Evolutionary conservation across 1,140 invertebrate genomes (phyloP), one percentile per base, ranked within the genome.

Genomic region (Bombus confusus): DNA sequence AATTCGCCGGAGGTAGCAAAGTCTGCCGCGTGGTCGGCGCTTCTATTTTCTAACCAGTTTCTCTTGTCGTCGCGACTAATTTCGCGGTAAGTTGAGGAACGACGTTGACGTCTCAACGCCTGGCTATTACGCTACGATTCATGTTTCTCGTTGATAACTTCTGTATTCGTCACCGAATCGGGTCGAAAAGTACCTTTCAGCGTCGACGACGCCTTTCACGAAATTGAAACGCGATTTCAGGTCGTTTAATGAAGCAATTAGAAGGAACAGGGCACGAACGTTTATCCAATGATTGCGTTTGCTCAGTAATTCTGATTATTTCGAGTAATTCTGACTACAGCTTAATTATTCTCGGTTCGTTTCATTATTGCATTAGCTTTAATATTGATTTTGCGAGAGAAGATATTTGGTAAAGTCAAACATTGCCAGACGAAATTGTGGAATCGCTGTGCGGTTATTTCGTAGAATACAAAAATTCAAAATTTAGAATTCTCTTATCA

Each of bases 1-100:
- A 57, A 78, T n/a, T 86, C 39, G 9, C 78, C 86, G 90, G 88
- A 91, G 91, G 69, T 34, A 62, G 25, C 62, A 78, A 88, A 91
- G 87, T 89, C 84, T 86, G 82, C 43, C 77, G 81, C 71, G 62
- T 71, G 82, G 69, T 22, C 22, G 18, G 1, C 47, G 47, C 18
- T 28, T 8, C 62, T 25, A 79, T 79, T 79, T 79, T 64, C 62
- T 34, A 10, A 18, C 37, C 74, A 34, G 59, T 73, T 66, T 59
- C 69, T n/a, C 41, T 9, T 6, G 10, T 66, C 43, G 12, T 76
- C 62, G 52, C 15, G 59, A 77, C 66, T 88, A 88, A 83, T 87
- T 83, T 64, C 34, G 47, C 79, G 57, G 74, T 39, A 64, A 68
- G 22, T 66, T 57, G 62, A 18, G n/a, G 28, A 31, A 73, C 59